A percentile compares a stretch with the other conserved stretches of the same genome.
Evolutionary conservation across 1,140 invertebrate genomes (phyloP).

Genomic region (Drosophila sp.): DNA sequence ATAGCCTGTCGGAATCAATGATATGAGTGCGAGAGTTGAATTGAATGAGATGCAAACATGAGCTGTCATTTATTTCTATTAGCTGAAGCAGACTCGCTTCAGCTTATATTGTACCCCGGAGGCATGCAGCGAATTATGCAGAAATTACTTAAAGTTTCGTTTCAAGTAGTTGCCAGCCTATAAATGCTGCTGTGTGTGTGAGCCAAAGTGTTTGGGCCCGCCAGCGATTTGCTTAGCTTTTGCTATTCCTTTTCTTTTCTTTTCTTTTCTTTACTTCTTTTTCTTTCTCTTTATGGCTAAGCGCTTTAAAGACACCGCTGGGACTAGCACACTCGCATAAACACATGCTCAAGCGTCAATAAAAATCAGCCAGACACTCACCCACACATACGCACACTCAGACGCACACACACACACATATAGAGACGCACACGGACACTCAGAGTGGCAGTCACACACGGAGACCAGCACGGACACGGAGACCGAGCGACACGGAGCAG

Average conservation of each 20-base stretch:
- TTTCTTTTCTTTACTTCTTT: slow-evolving; percentile 7
- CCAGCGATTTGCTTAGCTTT: too few species aligned
- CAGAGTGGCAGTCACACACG: not conserved
- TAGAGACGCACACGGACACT: not conserved
- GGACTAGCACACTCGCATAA: slow-evolving; percentile 66
- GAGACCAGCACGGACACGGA: slow-evolving; percentile 32
- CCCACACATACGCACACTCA: slow-evolving; percentile 22
- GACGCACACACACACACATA: slow-evolving; percentile 17
- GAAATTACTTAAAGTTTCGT: slow-evolving; percentile 71
- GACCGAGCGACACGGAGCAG: slow-evolving; percentile 36
- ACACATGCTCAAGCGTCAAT: slow-evolving; percentile 81
- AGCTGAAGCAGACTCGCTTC: slow-evolving; percentile 31
- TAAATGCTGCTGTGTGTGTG: slow-evolving; percentile 41
- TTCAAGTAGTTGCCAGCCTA: slow-evolving; percentile 62
- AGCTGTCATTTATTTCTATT: slow-evolving; percentile 64
- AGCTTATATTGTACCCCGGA: slow-evolving; percentile 51
- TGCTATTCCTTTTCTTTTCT: slow-evolving; percentile 41
- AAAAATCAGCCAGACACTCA: slow-evolving; percentile 72
- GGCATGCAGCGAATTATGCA: slow-evolving; percentile 63
- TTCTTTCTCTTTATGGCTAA: slow-evolving; percentile 62
- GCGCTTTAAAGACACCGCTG: slow-evolving; percentile 77
- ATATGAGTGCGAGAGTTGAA: not conserved
- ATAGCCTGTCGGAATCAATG: slow-evolving; percentile 24
- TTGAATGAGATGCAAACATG: slow-evolving; percentile 8
- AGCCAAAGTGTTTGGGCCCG: slow-evolving; percentile 37